A percentile compares a stretch with the other conserved stretches of the same genome.
Conservation (phyloP, 2,113 vertebrate genomes). For the Prolemur simus region DNA sequence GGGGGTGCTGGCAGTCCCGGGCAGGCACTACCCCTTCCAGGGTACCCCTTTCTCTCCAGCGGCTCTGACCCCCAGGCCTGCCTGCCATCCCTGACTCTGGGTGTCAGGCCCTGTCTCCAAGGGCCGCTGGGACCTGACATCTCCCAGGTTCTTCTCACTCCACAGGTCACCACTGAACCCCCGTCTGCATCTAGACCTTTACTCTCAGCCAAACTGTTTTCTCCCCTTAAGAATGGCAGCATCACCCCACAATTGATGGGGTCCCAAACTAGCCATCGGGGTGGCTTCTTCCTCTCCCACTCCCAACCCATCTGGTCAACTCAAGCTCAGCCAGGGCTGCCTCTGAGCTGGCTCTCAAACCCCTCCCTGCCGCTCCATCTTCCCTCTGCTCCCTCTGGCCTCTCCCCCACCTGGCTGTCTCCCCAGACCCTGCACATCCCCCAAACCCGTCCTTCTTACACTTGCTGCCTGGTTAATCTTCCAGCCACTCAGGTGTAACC, state of each 20-base stretch:
- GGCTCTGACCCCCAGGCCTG: not conserved
- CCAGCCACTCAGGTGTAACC: not conserved
- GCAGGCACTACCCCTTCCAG: not conserved
- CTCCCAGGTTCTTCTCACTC: not conserved
- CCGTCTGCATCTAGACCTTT: not conserved
- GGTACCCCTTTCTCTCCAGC: not conserved
- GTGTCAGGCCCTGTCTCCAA: not conserved
- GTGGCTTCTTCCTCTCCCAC: not conserved
- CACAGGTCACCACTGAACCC: not conserved
- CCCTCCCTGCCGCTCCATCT: not conserved
- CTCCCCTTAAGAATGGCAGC: not conserved
- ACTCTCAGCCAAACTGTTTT: not conserved
- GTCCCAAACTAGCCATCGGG: no score
- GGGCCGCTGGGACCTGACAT: rapidly evolving
- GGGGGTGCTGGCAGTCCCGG: not conserved
- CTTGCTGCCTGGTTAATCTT: not conserved
- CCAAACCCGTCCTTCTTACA: not conserved
- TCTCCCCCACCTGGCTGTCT: not conserved
- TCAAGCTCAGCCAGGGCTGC: not conserved
- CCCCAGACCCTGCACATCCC: not conserved
- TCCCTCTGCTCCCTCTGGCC: not conserved
- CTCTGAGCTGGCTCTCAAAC: not conserved
- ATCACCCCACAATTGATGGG: not conserved
- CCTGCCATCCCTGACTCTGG: not conserved
- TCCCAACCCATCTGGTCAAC: not conserved